Conservation (phyloP, 1,140 invertebrate species). For the Rhynchophorus ferrugineus region DNA sequence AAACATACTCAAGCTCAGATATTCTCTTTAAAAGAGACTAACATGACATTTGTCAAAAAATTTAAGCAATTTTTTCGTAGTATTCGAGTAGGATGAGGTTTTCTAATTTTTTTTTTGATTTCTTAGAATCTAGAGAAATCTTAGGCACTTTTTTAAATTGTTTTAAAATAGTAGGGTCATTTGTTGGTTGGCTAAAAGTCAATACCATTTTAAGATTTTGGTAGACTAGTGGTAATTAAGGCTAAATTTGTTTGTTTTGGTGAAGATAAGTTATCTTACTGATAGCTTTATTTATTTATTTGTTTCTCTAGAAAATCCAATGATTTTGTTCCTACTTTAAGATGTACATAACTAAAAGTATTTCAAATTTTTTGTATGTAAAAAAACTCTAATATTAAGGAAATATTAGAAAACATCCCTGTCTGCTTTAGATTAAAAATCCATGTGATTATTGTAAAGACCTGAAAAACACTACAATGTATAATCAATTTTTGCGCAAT, state of each 20-base stretch:
- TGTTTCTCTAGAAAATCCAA: slow-evolving; percentile 6
- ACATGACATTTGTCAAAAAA: slow-evolving; percentile 4
- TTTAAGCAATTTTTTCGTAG: not conserved
- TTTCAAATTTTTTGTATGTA: not conserved
- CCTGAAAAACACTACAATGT: not conserved
- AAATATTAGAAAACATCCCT: slow-evolving; percentile 2
- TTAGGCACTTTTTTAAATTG: not conserved
- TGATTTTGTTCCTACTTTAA: slow-evolving; percentile 13
- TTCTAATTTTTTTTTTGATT: not conserved
- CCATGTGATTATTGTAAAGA: slow-evolving; percentile 7
- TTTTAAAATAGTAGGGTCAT: too few species aligned
- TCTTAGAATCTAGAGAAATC: not conserved
- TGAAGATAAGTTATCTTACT: slow-evolving; percentile 1
- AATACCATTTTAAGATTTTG: not conserved
- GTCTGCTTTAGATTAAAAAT: not conserved
- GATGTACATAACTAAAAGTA: slow-evolving; percentile 9
- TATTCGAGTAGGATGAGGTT: not conserved
- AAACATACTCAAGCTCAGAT: slow-evolving; percentile 15
- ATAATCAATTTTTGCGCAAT: slow-evolving; percentile 4
- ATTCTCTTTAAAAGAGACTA: slow-evolving; percentile 12
- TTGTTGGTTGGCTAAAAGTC: too few species aligned
- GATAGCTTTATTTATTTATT: slow-evolving; percentile 7
- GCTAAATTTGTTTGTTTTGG: not conserved
- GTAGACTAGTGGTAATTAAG: slow-evolving; percentile 1
- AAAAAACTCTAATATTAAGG: not conserved